Conservation (phyloP, 2,888 invertebrate species). For the Lamellibrachia columna region DNA sequence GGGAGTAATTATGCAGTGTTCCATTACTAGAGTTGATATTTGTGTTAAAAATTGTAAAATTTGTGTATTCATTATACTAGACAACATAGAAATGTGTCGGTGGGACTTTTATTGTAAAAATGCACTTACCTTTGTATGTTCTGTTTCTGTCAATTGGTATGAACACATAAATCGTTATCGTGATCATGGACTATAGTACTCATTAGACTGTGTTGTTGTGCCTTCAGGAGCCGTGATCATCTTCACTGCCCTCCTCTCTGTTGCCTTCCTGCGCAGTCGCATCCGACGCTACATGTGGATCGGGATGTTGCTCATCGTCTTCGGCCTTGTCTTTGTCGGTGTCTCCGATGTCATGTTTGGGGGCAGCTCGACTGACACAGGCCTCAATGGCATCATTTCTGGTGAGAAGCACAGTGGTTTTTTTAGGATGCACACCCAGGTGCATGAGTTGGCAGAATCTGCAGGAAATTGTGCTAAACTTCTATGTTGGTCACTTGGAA, state of each 20-base stretch:
- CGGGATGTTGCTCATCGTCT: slow-evolving; percentile 65
- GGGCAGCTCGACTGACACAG: slow-evolving; percentile 41
- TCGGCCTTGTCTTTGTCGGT: slow-evolving; percentile 65
- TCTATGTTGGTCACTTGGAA: not conserved
- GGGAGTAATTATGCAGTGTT: not conserved
- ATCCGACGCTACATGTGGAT: slow-evolving; percentile 65
- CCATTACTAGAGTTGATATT: not conserved
- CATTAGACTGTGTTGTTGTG: not conserved
- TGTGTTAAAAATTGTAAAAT: too few relatives aligned
- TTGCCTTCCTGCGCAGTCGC: slow-evolving; percentile 54
- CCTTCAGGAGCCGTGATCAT: slow-evolving; percentile 58
- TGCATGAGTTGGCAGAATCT: not conserved
- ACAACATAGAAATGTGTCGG: too few relatives aligned
- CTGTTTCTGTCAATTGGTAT: slow-evolving; percentile 7
- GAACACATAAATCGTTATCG: too few relatives aligned
- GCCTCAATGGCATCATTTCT: slow-evolving; percentile 80
- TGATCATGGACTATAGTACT: not conserved
- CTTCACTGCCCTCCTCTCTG: slow-evolving; percentile 58
- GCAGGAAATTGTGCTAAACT: not conserved
- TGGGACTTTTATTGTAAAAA: not conserved
- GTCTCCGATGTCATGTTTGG: slow-evolving; percentile 54
- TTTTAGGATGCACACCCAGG: not conserved
- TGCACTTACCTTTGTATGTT: not conserved
- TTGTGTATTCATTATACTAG: too few relatives aligned
- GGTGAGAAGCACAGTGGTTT: slow-evolving; percentile 63